Conservation (phyloP, 2,888 invertebrate genomes). For the Ochlodes sylvanus region DNA sequence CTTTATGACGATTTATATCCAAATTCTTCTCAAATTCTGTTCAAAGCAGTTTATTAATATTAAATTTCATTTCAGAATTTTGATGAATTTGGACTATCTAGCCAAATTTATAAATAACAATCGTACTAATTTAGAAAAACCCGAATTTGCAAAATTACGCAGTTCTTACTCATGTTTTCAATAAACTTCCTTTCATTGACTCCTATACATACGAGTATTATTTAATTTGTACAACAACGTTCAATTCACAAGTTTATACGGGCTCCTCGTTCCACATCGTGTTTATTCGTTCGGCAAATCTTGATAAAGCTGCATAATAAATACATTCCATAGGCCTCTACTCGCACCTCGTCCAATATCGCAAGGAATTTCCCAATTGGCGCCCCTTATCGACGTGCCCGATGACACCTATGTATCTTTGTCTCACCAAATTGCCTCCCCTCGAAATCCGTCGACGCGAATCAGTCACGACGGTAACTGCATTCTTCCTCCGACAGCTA, state of each 20-base stretch:
- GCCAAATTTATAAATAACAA: too few species aligned
- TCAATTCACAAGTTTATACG: not conserved
- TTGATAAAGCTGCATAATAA: slow-evolving; percentile 38
- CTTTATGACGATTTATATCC: too few species aligned
- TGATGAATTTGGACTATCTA: too few species aligned
- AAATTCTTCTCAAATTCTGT: too few species aligned
- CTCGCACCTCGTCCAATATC: slow-evolving; percentile 62
- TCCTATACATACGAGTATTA: not conserved
- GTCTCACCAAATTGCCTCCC: slow-evolving; percentile 55
- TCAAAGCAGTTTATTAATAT: too few species aligned
- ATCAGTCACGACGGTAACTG: slow-evolving; percentile 79
- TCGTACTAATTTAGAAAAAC: too few species aligned
- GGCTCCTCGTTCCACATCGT: slow-evolving; percentile 11
- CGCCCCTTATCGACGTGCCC: slow-evolving; percentile 59
- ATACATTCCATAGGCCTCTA: slow-evolving; percentile 28
- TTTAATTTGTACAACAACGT: not conserved
- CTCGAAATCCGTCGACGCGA: slow-evolving; percentile 57
- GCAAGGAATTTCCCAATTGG: slow-evolving; percentile 76
- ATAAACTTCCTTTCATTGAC: not conserved
- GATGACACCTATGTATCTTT: slow-evolving; percentile 77
- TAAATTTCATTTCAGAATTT: too few species aligned
- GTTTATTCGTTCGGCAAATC: slow-evolving; percentile 32
- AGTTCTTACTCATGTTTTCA: too few species aligned
- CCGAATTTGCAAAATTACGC: too few species aligned
- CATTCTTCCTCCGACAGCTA: slow-evolving; percentile 81